These are phyloP conservation scores for Carettochelys insculpta DNA, from an alignment of 2,113 vertebrate genomes.

Conservation along the genomic window DNA sequence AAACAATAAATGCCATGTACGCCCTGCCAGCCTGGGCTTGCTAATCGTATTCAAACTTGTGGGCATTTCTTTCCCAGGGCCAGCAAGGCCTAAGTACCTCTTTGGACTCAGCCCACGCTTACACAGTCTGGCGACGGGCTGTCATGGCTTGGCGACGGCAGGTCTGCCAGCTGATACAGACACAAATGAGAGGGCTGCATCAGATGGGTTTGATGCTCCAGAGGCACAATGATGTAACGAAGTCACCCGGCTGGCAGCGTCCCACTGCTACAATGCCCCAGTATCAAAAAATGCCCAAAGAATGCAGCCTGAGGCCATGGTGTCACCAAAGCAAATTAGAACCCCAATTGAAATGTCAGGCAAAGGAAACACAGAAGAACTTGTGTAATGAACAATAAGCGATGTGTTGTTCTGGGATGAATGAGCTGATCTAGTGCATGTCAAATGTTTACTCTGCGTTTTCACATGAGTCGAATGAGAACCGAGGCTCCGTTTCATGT, in stretches of 20 bases:
- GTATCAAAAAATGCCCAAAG: not conserved
- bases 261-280: not conserved
- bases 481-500: rapidly evolving
- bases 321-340: constrained; percentile 1
- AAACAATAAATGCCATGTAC: constrained; percentile 62
- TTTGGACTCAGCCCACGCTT: constrained; percentile 29
- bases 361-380: constrained; percentile 47
- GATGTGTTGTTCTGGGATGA: constrained; percentile 60
- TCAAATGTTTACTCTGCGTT: constrained; percentile 76
- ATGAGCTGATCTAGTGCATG: constrained; percentile 43
- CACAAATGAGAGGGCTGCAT: not conserved
- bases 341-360: constrained; percentile 61
- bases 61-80: constrained; percentile 36
- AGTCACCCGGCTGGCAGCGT: rapidly evolving
- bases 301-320: not conserved
- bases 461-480: not conserved
- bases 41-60: not conserved
- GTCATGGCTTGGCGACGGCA: constrained; percentile 21
- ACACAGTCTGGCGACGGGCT: not conserved
- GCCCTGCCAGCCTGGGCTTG: constrained; percentile 2
- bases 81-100: not conserved
- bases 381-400: constrained; percentile 68
- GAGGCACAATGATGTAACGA: not conserved
- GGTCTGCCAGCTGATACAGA: constrained; percentile 51
- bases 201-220: rapidly evolving